Evolutionary conservation across 2,113 vertebrate species (phyloP).

Genomic region (Atherinomorus stipes): DNA sequence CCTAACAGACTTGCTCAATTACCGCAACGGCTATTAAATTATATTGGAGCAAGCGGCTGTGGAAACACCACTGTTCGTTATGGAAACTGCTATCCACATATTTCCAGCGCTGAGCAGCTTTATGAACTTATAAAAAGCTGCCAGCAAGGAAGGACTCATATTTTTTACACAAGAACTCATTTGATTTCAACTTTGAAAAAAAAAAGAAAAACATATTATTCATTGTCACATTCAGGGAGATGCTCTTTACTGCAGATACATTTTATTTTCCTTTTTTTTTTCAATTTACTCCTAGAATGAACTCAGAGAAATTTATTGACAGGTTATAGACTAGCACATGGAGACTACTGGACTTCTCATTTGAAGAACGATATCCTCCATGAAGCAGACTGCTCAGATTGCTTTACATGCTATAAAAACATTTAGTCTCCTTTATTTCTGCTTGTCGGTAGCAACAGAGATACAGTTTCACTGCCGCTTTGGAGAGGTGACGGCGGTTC

Average conservation of each 20-base stretch:
- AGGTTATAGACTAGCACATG: neutral
- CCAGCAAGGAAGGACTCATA: constrained; percentile 16
- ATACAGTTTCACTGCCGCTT: constrained; percentile 4
- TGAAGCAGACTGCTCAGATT: constrained; percentile 1
- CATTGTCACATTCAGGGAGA: neutral
- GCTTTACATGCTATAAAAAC: neutral
- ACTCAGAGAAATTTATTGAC: neutral
- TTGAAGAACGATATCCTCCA: neutral
- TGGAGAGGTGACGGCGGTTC: neutral
- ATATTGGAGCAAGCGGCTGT: constrained; percentile 58
- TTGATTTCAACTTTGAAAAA: constrained; percentile 10
- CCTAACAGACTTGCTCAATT: constrained; percentile 73
- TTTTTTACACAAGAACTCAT: neutral
- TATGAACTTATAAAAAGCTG: constrained; percentile 39
- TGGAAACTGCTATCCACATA: constrained; percentile 55
- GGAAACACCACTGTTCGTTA: constrained; percentile 53
- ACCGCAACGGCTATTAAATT: constrained; percentile 70
- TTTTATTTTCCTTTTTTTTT: neutral
- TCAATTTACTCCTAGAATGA: neutral
- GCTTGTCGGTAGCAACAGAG: constrained; percentile 5
- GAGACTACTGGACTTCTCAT: too few species aligned
- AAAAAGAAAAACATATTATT: too few species aligned
- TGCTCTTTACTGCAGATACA: neutral
- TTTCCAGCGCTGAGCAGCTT: constrained; percentile 53
- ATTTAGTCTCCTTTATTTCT: constrained; percentile 7